phyloP scores from a whole-genome alignment of 2,888 invertebrate species.

The Meta bourneti region DNA sequence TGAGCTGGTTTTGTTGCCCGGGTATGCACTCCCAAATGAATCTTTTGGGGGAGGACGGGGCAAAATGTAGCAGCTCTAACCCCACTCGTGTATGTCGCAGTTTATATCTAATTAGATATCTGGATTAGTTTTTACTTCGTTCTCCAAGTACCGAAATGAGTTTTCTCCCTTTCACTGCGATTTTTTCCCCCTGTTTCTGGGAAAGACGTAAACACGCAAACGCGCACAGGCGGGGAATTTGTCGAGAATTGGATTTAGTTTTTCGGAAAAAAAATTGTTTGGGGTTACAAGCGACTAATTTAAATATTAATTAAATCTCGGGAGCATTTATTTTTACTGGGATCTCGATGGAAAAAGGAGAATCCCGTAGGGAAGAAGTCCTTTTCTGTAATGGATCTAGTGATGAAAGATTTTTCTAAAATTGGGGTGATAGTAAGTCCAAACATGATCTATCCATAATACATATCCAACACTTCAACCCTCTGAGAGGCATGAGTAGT shows the following conservation, averaged over 20 bases:
- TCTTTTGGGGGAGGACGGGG: neutral
- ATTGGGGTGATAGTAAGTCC: too few species aligned
- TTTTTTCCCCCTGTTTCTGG: neutral
- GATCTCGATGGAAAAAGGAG: too few species aligned
- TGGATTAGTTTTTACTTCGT: slow-evolving; percentile 6
- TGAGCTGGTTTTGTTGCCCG: slow-evolving; percentile 16
- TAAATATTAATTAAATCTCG: neutral
- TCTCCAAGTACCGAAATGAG: neutral
- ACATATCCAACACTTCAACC: too few species aligned
- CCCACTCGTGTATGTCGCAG: slow-evolving; percentile 3
- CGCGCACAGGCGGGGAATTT: neutral
- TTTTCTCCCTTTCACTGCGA: neutral
- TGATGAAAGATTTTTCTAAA: too few species aligned
- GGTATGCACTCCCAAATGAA: slow-evolving; percentile 20
- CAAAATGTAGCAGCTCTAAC: neutral
- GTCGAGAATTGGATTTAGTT: neutral
- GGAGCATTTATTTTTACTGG: neutral
- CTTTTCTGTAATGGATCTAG: too few species aligned
- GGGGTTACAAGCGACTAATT: neutral
- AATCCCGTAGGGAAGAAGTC: too few species aligned
- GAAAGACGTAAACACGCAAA: neutral
- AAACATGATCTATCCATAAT: too few species aligned
- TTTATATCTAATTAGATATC: slow-evolving; percentile 25
- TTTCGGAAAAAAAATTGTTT: neutral
- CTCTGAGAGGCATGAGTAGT: too few species aligned